Evolutionary conservation across 1,140 invertebrate genomes (phyloP).

Genomic region (Psilanteris sp.): DNA sequence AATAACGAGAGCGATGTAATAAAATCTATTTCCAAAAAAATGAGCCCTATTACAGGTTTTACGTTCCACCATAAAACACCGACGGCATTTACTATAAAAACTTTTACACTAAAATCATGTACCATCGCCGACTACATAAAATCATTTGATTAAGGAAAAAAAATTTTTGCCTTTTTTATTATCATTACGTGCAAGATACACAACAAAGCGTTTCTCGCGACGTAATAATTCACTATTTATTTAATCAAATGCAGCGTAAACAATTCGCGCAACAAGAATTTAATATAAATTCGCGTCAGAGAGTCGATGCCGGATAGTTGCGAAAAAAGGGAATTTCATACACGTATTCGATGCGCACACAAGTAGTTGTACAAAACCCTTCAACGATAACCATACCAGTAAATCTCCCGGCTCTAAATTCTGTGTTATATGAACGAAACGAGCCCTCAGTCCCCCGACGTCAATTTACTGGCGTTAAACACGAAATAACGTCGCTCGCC

Average conservation of each 20-base stretch:
- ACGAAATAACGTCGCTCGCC: slow-evolving; percentile 65
- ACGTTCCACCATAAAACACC: too few relatives aligned
- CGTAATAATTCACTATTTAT: slow-evolving; percentile 22
- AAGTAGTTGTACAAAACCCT: slow-evolving; percentile 62
- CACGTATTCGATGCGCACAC: slow-evolving; percentile 52
- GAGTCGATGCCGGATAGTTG: slow-evolving; percentile 37
- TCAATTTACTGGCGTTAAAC: slow-evolving; percentile 67
- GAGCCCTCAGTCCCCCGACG: slow-evolving; percentile 60
- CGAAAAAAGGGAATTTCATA: slow-evolving; percentile 54
- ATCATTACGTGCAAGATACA: not conserved
- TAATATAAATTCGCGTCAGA: slow-evolving; percentile 54
- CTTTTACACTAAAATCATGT: slow-evolving; percentile 13
- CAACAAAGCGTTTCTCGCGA: not conserved
- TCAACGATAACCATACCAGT: slow-evolving; percentile 64
- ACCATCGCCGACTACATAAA: not conserved
- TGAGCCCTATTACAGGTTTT: too few relatives aligned
- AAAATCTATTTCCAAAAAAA: too few relatives aligned
- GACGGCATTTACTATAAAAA: slow-evolving; percentile 4
- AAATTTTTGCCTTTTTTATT: slow-evolving; percentile 1
- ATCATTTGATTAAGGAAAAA: slow-evolving; percentile 6
- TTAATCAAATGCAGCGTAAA: slow-evolving; percentile 47
- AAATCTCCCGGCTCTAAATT: slow-evolving; percentile 66
- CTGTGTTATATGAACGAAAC: slow-evolving; percentile 64
- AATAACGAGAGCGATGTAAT: too few relatives aligned
- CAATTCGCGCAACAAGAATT: slow-evolving; percentile 42